Percentiles rank a stretch among this genome's conserved stretches.
Conservation (phyloP, 2,113 vertebrate species). For the Ploceus nigricollis region DNA sequence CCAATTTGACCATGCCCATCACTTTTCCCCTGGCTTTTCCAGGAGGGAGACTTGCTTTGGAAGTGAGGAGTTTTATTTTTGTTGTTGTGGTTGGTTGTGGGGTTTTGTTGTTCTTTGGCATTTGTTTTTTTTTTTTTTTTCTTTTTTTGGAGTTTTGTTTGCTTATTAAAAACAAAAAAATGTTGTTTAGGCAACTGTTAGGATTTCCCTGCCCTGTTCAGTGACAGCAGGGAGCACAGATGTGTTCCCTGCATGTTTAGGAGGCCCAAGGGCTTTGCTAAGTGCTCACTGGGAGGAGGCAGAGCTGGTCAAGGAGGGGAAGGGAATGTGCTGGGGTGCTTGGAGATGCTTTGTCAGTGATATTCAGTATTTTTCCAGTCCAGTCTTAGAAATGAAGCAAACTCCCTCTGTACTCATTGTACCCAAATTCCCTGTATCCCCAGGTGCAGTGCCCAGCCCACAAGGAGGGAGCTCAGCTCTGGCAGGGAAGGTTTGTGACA, state of each 20-base stretch:
- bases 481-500: neutral
- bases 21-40: neutral
- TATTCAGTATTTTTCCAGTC: neutral
- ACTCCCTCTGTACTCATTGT: neutral
- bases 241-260: neutral
- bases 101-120: neutral
- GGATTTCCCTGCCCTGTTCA: neutral
- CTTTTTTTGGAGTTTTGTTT: neutral
- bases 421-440: neutral
- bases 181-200: neutral
- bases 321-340: neutral
- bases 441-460: neutral
- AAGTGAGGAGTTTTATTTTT: neutral
- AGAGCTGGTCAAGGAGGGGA: neutral
- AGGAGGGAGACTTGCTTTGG: neutral
- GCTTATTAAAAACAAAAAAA: neutral
- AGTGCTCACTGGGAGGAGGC: neutral
- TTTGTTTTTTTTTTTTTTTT: neutral
- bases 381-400: neutral
- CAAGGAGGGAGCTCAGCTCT: neutral
- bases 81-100: neutral
- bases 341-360: neutral
- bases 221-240: neutral
- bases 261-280: neutral
- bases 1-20: neutral